Evolutionary conservation across 2,113 vertebrate genomes (phyloP), one percentile per base, ranked within the genome.

Genomic region (Sminthopsis crassicaudata): DNA sequence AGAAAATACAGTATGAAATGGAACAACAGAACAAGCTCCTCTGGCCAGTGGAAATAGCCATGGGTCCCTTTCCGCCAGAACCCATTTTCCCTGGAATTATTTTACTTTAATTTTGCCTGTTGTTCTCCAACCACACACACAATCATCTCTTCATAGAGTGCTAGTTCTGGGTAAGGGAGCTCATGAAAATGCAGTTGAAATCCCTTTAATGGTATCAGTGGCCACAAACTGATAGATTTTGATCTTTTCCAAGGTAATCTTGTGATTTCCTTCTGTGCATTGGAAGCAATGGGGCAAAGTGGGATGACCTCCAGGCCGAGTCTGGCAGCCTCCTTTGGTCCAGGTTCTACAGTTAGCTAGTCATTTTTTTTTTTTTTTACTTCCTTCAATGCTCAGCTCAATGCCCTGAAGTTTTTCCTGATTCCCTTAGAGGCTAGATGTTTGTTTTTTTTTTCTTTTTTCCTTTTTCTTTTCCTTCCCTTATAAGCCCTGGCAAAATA

Each of bases 91-190:
- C 24, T 89, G 89, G 24, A 36, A 4, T 91, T 93, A 5, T 23
- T 9, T 93, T 88, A 94, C 92, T 92, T 89, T 93, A 0, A 26
- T 12, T n/a, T 91, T n/a, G 94, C 0, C 88, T 96, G 67, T 95
- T 48, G 9, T 53, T 23, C 26, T 94, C 6, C 60, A 94, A n/a
- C 12, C 67, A n/a, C 5, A 76, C 67, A n/a, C 5, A 76, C 36
- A n/a, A 53, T 55, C 36, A 92, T 42, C 91, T 93, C 10, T 84
- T 94, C 91, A 60, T 46, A 36, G 46, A 9, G 46, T 57, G 92
- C 94, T 90, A 93, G 4, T 0, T 90, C 36, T n/a, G 36, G 36
- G 36, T 88, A 90, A 48, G 26, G 89, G 53, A 25, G 50, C 27
- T 91, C 25, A 53, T 76, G 93, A 53, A 89, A 92, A 52, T 30